These are phyloP conservation scores for Scolopax bukidnonensis DNA, from an alignment of 2,797 vertebrate species.

Conservation along the genomic window DNA sequence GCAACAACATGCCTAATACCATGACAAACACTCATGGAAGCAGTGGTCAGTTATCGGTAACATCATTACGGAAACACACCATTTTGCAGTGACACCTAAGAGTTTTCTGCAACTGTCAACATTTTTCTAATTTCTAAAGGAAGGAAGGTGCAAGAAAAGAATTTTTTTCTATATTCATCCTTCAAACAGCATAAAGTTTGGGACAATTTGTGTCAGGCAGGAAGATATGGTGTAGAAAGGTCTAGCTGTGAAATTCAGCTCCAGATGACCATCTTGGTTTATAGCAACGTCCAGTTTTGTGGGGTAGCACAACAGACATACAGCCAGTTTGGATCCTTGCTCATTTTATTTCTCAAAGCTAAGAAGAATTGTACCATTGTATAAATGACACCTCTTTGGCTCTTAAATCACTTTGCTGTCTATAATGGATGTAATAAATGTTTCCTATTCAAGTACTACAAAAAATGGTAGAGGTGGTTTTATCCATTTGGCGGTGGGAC, in stretches of 20 bases:
- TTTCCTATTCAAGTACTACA: constrained; percentile 7
- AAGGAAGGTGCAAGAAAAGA: not conserved
- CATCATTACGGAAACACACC: not conserved
- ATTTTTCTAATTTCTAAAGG: not conserved
- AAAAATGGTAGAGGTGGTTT: not conserved
- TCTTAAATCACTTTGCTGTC: constrained; percentile 59
- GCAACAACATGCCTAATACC: not conserved
- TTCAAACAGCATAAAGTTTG: not conserved
- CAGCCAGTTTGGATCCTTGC: not conserved
- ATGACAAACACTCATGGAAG: not conserved
- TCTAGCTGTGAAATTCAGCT: not conserved
- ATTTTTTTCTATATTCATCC: not conserved
- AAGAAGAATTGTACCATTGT: constrained; percentile 11
- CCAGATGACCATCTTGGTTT: not conserved
- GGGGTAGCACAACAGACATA: not conserved
- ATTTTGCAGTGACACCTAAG: not conserved
- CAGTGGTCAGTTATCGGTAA: not conserved
- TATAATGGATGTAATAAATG: constrained; percentile 45
- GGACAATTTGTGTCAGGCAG: not conserved
- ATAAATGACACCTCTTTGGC: constrained; percentile 23
- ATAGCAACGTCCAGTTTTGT: not conserved
- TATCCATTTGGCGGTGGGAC: constrained; percentile 26
- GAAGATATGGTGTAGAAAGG: not conserved
- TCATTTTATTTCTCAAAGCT: constrained; percentile 36
- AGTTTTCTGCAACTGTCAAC: not conserved